Evolutionary conservation across 2,797 vertebrate genomes (phyloP), one percentile per base, ranked within the genome.

Genomic region (Danio albolineatus): DNA sequence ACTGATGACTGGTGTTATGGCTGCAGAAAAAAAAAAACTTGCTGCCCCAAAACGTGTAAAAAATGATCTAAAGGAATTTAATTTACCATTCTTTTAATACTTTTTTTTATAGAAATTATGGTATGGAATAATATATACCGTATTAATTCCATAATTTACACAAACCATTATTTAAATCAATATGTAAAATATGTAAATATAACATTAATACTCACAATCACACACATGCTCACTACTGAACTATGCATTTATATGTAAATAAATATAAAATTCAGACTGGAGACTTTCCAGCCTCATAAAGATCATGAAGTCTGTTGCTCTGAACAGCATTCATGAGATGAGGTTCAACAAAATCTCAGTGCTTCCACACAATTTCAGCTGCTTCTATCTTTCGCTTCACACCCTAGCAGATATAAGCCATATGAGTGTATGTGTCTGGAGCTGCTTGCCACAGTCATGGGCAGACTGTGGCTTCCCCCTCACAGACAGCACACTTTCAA

Each of bases 401-500:
- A 73, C 46, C 36, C 73, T 79, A 61, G 60, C 70, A 85, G 85
- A 85, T 84, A 78, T 57, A 78, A 77, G 62, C 73, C 54, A 64
- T 82, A 73, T 62, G 77, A 65, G 54, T 66, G 39, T 83, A 65
- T 57, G 10, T 28, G 28, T 78, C 81, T 65, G 73, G 71, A 80
- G 83, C 78, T 71, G 69, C 73, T 86, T 87, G 86, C 85, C 85
- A 86, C 75, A 79, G 73, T 73, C 79, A 67, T 77, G 73, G 83
- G 79, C 80, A 87, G 84, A 85, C 86, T 83, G 86, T 77, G 80
- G 78, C 85, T 87, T 87, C 78, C 82, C 75, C 80, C 51, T 86
- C 57, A 65, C 84, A 82, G 81, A 86, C 82, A 84, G 79, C 87
- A 41, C 81, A 85, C 83, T 87, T 85, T 82, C 81, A 87, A 69